Evolutionary conservation across 2,113 vertebrate species (phyloP).

Genomic region (Nanger granti): DNA sequence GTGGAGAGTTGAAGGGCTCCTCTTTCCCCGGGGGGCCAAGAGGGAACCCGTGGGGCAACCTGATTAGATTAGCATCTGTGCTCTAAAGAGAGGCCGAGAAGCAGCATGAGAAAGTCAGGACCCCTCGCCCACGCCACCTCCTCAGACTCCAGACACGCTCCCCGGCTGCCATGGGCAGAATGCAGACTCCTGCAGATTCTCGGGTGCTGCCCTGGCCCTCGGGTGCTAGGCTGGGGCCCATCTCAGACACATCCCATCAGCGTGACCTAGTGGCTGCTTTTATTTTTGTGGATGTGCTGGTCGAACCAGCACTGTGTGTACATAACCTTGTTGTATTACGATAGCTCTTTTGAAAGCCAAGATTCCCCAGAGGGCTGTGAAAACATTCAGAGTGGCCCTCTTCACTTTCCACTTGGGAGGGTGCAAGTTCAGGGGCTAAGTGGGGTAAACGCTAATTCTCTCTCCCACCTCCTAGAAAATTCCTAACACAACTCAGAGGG

Average conservation of each 20-base stretch:
- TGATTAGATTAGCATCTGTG: background rate
- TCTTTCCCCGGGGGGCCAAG: background rate
- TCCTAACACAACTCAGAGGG: background rate
- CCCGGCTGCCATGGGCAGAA: rapidly evolving
- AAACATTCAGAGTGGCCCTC: background rate
- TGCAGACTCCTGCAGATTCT: background rate
- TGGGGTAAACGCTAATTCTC: background rate
- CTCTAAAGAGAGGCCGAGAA: background rate
- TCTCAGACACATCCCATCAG: background rate
- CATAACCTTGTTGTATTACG: background rate
- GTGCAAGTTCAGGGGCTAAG: background rate
- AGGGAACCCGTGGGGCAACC: background rate
- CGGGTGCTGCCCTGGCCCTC: background rate
- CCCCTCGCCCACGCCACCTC: background rate
- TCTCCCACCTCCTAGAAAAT: slow-evolving; percentile 7
- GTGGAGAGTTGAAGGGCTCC: background rate
- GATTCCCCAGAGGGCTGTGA: slow-evolving; percentile 9
- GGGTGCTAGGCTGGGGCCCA: background rate
- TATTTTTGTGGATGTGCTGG: background rate
- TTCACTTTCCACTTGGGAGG: background rate
- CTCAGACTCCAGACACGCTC: background rate
- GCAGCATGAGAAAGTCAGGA: background rate
- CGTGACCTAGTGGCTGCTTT: background rate
- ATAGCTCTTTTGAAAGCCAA: background rate
- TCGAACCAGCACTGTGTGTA: background rate